These are phyloP conservation scores for Plutomurus gul DNA, from an alignment of 1,140 invertebrate species.

Conservation along the genomic window DNA sequence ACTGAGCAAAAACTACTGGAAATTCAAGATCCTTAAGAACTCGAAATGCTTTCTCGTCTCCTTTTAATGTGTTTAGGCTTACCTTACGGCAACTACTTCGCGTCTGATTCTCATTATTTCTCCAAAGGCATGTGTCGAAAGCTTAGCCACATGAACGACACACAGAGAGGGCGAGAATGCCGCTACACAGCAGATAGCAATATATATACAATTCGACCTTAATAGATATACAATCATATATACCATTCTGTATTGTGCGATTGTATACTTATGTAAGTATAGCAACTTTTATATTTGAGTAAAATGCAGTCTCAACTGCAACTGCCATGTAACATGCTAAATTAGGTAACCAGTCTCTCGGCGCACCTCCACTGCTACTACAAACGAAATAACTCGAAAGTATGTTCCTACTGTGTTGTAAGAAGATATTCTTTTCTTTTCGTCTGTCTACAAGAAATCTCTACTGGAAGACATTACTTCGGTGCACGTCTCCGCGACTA, in stretches of 20 bases:
- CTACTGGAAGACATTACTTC: not conserved
- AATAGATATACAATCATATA: too few species aligned
- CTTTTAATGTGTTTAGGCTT: slow-evolving; percentile 15
- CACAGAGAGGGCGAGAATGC: not conserved
- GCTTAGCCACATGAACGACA: too few species aligned
- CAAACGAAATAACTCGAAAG: not conserved
- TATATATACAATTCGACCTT: too few species aligned
- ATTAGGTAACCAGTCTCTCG: slow-evolving; percentile 17
- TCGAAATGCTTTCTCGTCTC: slow-evolving; percentile 21
- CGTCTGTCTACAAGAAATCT: not conserved
- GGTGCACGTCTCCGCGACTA: not conserved
- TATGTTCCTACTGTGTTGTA: not conserved
- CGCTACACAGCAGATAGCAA: not conserved
- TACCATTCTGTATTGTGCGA: too few species aligned
- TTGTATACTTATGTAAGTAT: too few species aligned
- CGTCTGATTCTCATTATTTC: slow-evolving; percentile 21
- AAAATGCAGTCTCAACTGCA: not conserved
- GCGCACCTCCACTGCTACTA: not conserved
- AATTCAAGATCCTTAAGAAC: slow-evolving; percentile 5
- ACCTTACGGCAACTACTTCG: not conserved
- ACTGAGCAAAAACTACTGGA: slow-evolving; percentile 5
- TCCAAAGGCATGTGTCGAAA: not conserved
- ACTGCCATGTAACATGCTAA: slow-evolving; percentile 27
- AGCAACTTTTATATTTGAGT: too few species aligned
- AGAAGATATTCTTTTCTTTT: not conserved